phyloP scores from a whole-genome alignment of 2,797 vertebrate species.

The Holocentrus rufus region DNA sequence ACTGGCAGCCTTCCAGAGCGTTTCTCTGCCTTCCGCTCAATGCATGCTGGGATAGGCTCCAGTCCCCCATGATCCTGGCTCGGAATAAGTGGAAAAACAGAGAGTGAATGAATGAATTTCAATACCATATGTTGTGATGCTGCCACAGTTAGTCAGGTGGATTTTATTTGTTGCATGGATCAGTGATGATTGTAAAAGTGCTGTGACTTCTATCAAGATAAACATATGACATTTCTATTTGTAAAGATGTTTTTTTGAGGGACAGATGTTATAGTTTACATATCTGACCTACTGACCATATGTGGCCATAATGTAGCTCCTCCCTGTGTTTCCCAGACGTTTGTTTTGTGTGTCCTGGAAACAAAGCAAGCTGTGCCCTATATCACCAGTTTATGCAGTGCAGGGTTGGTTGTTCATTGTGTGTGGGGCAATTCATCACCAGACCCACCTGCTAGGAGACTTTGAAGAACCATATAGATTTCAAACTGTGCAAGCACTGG shows the following conservation, averaged over 20 bases:
- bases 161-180: neutral
- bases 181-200: neutral
- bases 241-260: too few relatives aligned
- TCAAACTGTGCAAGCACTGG: conserved; percentile 20
- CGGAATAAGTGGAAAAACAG: too few relatives aligned
- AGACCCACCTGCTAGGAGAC: conserved; percentile 17
- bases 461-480: conserved; percentile 14
- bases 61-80: too few relatives aligned
- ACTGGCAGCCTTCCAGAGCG: too few relatives aligned
- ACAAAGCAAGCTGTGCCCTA: neutral
- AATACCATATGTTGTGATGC: neutral
- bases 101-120: neutral
- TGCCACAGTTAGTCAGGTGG: neutral
- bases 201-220: too few relatives aligned
- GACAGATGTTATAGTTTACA: too few relatives aligned
- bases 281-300: neutral
- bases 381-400: neutral
- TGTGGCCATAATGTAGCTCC: conserved; percentile 18
- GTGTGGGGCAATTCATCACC: too few relatives aligned
- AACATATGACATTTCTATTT: too few relatives aligned
- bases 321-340: neutral
- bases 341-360: conserved; percentile 1
- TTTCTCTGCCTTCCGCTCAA: conserved; percentile 28
- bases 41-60: conserved; percentile 35
- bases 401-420: too few relatives aligned